Evolutionary conservation across 1,140 invertebrate species (phyloP), one percentile per base, ranked within the genome.

Genomic region (Monomorium pharaonis): DNA sequence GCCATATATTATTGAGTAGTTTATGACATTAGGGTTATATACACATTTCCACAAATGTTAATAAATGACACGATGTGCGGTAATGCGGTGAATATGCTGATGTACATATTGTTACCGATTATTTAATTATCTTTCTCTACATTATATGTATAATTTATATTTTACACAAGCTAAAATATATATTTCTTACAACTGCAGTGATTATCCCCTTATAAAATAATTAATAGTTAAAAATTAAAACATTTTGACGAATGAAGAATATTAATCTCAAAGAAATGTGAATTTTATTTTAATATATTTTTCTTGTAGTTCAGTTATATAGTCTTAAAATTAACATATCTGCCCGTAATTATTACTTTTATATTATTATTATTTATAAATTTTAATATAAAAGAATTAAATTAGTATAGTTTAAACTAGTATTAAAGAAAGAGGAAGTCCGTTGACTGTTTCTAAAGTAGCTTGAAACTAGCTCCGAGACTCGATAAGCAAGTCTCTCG

Each of bases 91-190:
- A 37, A 54, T 30, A 37, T 14, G 42, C 37, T 72, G 18, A 44
- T 81, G 33, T 27, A 18, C 24, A 6, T 69, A 58, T 47, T 30
- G 30, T 74, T 70, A 58, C 24, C 37, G 37, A 65, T 56, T 74
- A n/a, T 72, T 72, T 83, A 72, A 81, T 81, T 56, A 81, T 56
- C 33, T 37, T 81, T 56, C 18, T 21, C 49, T 56, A 16, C n/a
- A 24, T 70, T 49, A 63, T 47, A 21, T 18, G 14, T 18, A 3
- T 21, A 62, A 62, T 62, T 47, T 47, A 62, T 49, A 47, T 27
- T 21, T 18, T 18, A 63, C 18, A 37, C 12, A 37, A 63, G 1
- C 2, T 16, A 33, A 63, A 33, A 33, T 37, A 37, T 2, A 30
- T 33, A 7, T n/a, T 30, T 37, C 7, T 60, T 30, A 60, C 27